Base-by-base conservation (phyloP, 2,113 vertebrate genomes). In the Odocoileus hemionus region DNA sequence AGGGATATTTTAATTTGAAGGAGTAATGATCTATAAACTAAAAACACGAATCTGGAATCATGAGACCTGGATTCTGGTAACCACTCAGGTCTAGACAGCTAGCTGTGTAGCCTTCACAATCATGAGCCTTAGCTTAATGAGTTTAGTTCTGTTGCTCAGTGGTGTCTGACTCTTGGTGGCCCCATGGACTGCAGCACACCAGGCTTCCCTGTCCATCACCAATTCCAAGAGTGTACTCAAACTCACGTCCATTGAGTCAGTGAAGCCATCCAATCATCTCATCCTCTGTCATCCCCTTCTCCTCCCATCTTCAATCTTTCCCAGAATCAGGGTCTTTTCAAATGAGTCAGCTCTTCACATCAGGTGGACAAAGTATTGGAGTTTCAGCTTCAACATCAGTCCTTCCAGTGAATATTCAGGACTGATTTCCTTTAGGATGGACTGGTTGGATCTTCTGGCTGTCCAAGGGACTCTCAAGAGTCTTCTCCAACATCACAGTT, bases 1-100 rank as follows among this genome's bases (percentile, higher is more conserved):
- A 30, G 85, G 94, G 15, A 55, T 84, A 50, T 86, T 88, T 47
- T 97, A 60, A 52, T 55, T 85, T 78, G 15, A 39, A 33, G 12
- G 16, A 28, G 2, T 74, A 79, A 47, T 60, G 19, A 82, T 43
- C 43, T 47, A 6, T 79, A 28, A 25, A 36, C 8, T 61, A 85
- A 85, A 84, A 60, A 12, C 7, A 43, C 60, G 30, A 3, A 83
- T 79, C 8, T 88, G 12, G 30, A 92, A 57, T 58, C 21, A 14
- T 55, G 39, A 79, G 36, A 55, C 52, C 33, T 67, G 19, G 16
- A 57, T 19, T 86, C 15, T 90, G 47, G 30, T 45, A 92, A 85
- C 1, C 6, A 28, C 1, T 55, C 23, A 43, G n/a, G 10, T 9
- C 9, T 30, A 80, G 19, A 43, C 9, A 47, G 8, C 25, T n/a